A percentile compares a stretch with the other conserved stretches of the same genome.
Conservation (phyloP, 2,113 vertebrate species). For the Meleagris gallopavo region DNA sequence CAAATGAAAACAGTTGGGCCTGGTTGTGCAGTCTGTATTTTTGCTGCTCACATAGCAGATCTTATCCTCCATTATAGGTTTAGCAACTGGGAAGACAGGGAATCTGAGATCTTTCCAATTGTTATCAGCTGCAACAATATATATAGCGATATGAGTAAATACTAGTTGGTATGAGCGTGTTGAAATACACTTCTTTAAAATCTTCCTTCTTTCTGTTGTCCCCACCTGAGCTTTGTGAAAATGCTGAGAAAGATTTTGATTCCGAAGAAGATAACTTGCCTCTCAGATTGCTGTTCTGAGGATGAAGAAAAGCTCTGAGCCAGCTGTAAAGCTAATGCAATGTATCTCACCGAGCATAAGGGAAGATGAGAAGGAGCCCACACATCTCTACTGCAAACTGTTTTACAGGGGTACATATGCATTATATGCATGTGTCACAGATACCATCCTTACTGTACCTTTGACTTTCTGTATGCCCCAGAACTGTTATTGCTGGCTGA, state of each 20-base stretch:
- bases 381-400: neutral
- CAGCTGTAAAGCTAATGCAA: fast-evolving
- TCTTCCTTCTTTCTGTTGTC: neutral
- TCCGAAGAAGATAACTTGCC: neutral
- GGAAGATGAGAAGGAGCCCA: neutral
- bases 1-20: neutral
- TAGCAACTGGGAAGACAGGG: neutral
- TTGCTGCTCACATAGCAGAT: neutral
- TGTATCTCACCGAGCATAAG: no score
- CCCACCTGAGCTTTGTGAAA: neutral
- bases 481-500: neutral
- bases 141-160: neutral
- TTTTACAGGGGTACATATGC: fast-evolving
- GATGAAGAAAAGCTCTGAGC: neutral
- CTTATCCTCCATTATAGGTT: neutral
- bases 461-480: neutral
- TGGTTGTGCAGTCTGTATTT: neutral
- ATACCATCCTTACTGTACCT: neutral
- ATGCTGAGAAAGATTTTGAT: neutral
- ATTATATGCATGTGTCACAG: neutral
- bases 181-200: neutral
- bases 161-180: neutral
- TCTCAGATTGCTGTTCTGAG: neutral
- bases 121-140: neutral
- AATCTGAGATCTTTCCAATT: neutral